Evolutionary conservation across 2,797 vertebrate genomes (phyloP).

Genomic region (Hyperoplus immaculatus): DNA sequence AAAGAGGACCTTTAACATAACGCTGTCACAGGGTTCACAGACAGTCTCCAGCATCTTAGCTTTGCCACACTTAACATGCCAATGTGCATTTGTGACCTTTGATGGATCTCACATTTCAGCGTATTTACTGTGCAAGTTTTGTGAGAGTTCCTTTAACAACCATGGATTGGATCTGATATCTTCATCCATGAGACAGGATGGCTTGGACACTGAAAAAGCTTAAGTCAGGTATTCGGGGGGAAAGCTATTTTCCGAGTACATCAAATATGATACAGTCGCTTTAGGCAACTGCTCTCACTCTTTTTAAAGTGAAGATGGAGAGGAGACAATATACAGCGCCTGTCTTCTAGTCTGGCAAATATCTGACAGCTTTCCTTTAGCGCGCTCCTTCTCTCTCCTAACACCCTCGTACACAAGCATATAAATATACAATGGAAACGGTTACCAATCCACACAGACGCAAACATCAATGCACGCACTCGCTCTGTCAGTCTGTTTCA

Average conservation of each 20-base stretch:
- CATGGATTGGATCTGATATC: slow-evolving; percentile 47
- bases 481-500: slow-evolving; percentile 79
- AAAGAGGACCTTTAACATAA: slow-evolving; percentile 69
- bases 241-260: slow-evolving; percentile 69
- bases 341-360: slow-evolving; percentile 52
- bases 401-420: slow-evolving; percentile 57
- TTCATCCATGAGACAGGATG: slow-evolving; percentile 45
- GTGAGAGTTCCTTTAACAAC: slow-evolving; percentile 26
- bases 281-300: slow-evolving; percentile 62
- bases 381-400: slow-evolving; percentile 58
- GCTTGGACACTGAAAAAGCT: slow-evolving; percentile 50
- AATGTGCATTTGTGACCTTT: slow-evolving; percentile 49
- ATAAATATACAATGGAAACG: slow-evolving; percentile 75
- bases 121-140: slow-evolving; percentile 45
- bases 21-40: slow-evolving; percentile 49
- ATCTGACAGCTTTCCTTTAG: slow-evolving; percentile 69
- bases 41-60: slow-evolving; percentile 37
- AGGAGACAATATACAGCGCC: slow-evolving; percentile 61
- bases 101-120: slow-evolving; percentile 24
- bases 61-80: slow-evolving; percentile 55
- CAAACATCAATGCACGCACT: slow-evolving; percentile 73
- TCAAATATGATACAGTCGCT: slow-evolving; percentile 74
- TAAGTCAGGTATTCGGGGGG: slow-evolving; percentile 64
- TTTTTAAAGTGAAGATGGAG: slow-evolving; percentile 71
- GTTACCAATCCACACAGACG: slow-evolving; percentile 71